Base-by-base conservation (phyloP, 1,140 invertebrate species). In the Cryptotermes secundus region DNA sequence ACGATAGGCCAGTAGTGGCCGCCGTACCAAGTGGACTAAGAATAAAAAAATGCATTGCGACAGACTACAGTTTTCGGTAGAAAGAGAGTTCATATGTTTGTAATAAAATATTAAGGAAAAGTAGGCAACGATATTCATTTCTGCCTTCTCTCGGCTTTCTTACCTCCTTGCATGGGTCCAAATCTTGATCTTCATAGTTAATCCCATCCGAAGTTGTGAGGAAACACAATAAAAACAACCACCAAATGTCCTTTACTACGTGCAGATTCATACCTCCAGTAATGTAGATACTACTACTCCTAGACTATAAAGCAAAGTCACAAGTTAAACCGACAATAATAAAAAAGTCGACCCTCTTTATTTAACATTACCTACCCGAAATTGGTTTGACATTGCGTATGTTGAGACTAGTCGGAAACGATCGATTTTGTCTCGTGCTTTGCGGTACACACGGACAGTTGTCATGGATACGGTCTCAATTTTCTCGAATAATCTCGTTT, bases 141-240 rank as follows among this genome's bases (percentile, higher is more conserved):
- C 12, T 49, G 45, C 3, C 16, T 49, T 49, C 14, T n/a, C n/a
- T 26, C 1, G 14, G 1, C 26, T 72, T n/a, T 1, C 26, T 31
- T 72, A 72, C 59, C 59, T 72, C 59, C 16, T 72, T 72, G 26
- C 59, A 72, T n/a, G 59, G 59, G 59, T 72, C 59, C 59, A n/a
- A n/a, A n/a, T 72, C 59, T 16, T 72, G 59, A 31, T 72, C 59
- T 31, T 72, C 59, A 31, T 72, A 72, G 2, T 72, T 72, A 72
- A 26, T 72, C 4, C 26, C 59, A 9, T 16, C 26, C n/a, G 59
- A 31, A 6, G 59, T 72, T 31, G 59, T 72, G 31, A 72, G 59
- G n/a, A 31, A 31, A 72, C 59, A 31, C n/a, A 31, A 72, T 31
- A 72, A 26, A 10, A 72, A 72, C 59, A 72, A 1, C 26, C 59